A percentile compares a stretch with the other conserved stretches of the same genome.
These are phyloP conservation scores for Patella vulgata DNA, from an alignment of 1,140 invertebrate species.

Conservation along the genomic window DNA sequence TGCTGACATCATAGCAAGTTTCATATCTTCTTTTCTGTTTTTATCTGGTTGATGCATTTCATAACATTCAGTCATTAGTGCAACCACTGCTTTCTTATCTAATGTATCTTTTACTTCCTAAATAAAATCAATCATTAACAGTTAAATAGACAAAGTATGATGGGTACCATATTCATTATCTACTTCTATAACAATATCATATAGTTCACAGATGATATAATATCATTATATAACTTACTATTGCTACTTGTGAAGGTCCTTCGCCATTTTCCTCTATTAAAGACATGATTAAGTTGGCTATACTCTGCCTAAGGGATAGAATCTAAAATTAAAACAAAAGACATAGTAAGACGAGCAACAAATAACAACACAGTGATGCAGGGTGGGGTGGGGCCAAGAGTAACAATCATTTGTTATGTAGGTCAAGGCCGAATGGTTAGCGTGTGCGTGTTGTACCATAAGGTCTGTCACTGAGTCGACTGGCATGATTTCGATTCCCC, in stretches of 20 bases:
- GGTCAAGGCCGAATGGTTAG: too few species aligned
- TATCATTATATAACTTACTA: constrained; percentile 37
- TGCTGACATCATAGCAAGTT: constrained; percentile 18
- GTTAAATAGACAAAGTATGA: too few species aligned
- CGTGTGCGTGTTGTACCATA: too few species aligned
- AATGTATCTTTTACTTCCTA: constrained; percentile 67
- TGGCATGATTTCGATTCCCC: too few species aligned
- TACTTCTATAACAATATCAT: too few species aligned
- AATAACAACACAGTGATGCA: too few species aligned
- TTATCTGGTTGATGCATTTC: constrained; percentile 61
- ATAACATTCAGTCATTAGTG: constrained; percentile 62
- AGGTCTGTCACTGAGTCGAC: too few species aligned
- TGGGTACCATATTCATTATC: too few species aligned
- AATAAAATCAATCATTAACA: constrained; percentile 2
- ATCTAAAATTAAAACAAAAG: constrained; percentile 34
- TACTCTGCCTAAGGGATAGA: constrained; percentile 58
- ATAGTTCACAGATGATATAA: too few species aligned
- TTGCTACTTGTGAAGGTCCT: constrained; percentile 56
- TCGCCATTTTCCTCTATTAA: constrained; percentile 64
- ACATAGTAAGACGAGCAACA: background rate
- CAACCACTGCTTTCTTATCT: constrained; percentile 63
- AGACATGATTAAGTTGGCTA: constrained; percentile 60
- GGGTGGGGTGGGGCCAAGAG: too few species aligned
- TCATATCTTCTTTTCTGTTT: constrained; percentile 56
- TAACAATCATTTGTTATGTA: too few species aligned